Conservation (phyloP, 2,113 vertebrate genomes). For the Danio rerio region DNA sequence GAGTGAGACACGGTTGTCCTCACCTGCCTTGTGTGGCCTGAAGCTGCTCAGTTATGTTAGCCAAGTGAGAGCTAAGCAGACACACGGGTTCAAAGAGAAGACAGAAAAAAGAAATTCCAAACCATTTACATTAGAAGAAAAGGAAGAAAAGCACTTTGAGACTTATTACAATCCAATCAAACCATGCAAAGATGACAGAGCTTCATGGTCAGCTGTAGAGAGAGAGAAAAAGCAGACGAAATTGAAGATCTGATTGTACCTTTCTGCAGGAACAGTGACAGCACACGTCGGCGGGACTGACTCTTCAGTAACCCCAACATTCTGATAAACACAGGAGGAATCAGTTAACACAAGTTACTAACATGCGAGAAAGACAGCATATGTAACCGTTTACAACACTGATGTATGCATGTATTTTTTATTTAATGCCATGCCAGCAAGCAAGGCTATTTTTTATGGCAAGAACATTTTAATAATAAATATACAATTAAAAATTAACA, state of each 20-base stretch:
- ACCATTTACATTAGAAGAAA: slow-evolving; percentile 19
- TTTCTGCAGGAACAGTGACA: slow-evolving; percentile 70
- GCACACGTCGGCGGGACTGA: slow-evolving; percentile 68
- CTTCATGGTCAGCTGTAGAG: neutral
- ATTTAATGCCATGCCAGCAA: no score
- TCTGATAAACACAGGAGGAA: slow-evolving; percentile 51
- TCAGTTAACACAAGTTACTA: no score
- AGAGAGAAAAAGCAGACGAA: neutral
- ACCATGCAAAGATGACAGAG: slow-evolving; percentile 28
- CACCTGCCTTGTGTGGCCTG: slow-evolving; percentile 81
- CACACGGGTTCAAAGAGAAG: slow-evolving; percentile 41
- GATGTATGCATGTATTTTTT: no score
- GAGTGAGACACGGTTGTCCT: slow-evolving; percentile 61
- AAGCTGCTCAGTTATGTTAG: slow-evolving; percentile 81
- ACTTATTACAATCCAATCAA: neutral
- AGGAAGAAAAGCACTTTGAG: neutral
- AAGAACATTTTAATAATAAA: no score
- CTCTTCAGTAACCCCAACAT: slow-evolving; percentile 64
- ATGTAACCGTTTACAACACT: no score
- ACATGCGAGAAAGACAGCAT: no score
- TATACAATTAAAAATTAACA: no score
- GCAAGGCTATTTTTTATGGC: no score
- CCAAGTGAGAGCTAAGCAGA: slow-evolving; percentile 74
- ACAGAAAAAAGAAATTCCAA: slow-evolving; percentile 18
- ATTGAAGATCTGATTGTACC: slow-evolving; percentile 61